These are phyloP conservation scores for Percopsis transmontana DNA, from an alignment of 2,113 vertebrate genomes.

Conservation along the genomic window DNA sequence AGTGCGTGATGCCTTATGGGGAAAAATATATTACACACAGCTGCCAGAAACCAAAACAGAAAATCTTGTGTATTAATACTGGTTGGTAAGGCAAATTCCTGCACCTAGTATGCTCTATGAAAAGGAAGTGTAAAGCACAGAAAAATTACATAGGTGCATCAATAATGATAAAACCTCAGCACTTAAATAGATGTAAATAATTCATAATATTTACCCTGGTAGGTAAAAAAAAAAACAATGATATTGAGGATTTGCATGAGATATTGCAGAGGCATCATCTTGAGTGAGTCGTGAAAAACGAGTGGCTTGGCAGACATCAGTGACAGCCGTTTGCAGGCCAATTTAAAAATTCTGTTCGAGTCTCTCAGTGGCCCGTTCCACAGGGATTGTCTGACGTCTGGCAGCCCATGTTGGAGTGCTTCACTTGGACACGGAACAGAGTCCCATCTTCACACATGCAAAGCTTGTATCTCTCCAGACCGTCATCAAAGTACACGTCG, in stretches of 20 bases:
- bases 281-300: conserved; percentile 21
- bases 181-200: conserved; percentile 18
- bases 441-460: conserved; percentile 96
- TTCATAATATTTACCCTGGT: conserved; percentile 17
- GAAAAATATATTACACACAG: conserved; percentile 26
- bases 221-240: not conserved
- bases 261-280: conserved; percentile 22
- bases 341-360: conserved; percentile 13
- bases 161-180: conserved; percentile 27
- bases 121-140: conserved; percentile 13
- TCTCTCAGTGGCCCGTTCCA: conserved; percentile 74
- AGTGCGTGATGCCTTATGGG: conserved; percentile 12
- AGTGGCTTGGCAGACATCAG: conserved; percentile 13
- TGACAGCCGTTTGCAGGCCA: conserved; percentile 9
- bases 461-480: conserved; percentile 92
- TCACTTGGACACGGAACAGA: conserved; percentile 92
- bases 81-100: conserved; percentile 42
- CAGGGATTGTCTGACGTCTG: conserved; percentile 91
- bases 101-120: not conserved
- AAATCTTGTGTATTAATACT: conserved; percentile 31
- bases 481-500: conserved; percentile 78
- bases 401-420: conserved; percentile 91
- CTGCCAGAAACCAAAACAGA: conserved; percentile 42
- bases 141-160: conserved; percentile 13
- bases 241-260: conserved; percentile 10